Conservation (phyloP, 2,888 invertebrate species). For the Ophonus ardosiacus region DNA sequence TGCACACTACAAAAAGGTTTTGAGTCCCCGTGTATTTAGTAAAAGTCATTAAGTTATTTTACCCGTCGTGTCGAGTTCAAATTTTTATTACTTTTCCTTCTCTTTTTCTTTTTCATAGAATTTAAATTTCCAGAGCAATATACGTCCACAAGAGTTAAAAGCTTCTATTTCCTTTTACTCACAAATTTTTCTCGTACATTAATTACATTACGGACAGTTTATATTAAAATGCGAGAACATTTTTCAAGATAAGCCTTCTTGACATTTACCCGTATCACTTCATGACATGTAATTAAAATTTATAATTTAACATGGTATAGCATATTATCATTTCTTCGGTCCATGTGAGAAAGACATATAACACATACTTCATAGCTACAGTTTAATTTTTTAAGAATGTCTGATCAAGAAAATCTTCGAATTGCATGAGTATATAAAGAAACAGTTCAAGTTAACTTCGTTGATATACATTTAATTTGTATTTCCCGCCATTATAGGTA, state of each 20-base stretch:
- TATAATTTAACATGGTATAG: neutral
- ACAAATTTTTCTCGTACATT: constrained; percentile 2
- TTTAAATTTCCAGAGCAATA: neutral
- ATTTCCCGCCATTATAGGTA: too few species aligned
- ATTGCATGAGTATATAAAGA: too few species aligned
- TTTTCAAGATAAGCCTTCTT: constrained; percentile 7
- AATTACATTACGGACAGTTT: constrained; percentile 25
- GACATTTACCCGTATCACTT: neutral
- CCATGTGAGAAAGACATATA: too few species aligned
- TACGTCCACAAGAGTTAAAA: neutral
- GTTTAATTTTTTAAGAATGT: neutral
- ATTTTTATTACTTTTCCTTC: neutral
- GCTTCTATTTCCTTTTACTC: neutral
- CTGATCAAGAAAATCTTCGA: neutral
- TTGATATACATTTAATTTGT: too few species aligned
- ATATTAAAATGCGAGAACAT: constrained; percentile 30
- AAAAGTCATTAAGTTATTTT: neutral
- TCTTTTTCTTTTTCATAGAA: neutral
- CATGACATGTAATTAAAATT: constrained; percentile 25
- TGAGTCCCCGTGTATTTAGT: too few species aligned
- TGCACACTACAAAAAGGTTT: too few species aligned
- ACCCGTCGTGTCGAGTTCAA: neutral
- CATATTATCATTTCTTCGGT: neutral
- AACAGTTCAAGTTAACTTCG: too few species aligned
- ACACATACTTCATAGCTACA: neutral